Evolutionary conservation across 2,888 invertebrate genomes (phyloP).

Genomic region (Euzetes globulus): DNA sequence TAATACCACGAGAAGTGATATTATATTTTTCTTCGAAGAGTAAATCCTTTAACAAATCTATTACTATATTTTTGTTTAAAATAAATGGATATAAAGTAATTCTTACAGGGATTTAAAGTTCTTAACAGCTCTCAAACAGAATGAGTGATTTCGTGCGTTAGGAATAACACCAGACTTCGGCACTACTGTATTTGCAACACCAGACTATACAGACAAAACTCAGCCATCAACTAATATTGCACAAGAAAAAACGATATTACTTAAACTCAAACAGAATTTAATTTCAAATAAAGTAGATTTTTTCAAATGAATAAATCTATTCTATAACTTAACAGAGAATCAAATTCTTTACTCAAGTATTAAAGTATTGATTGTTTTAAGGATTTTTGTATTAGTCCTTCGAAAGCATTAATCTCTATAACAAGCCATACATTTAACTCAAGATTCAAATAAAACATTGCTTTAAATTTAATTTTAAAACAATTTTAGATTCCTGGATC

Average conservation of each 20-base stretch:
- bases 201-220: not conserved
- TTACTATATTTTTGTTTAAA: conserved; percentile 22
- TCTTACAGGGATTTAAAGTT: conserved; percentile 27
- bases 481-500: too few relatives aligned
- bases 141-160: conserved; percentile 25
- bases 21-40: not conserved
- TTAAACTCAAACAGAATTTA: not conserved
- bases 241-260: not conserved
- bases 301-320: conserved; percentile 20
- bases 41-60: conserved; percentile 26
- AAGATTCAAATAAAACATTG: not conserved
- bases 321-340: not conserved
- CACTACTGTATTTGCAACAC: too few relatives aligned
- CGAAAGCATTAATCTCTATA: not conserved
- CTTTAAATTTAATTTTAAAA: not conserved
- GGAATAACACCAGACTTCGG: not conserved
- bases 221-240: not conserved
- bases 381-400: not conserved
- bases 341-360: not conserved
- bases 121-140: conserved; percentile 27
- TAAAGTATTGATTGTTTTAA: conserved; percentile 1
- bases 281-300: conserved; percentile 21
- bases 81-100: conserved; percentile 29
- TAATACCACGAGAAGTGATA: conserved; percentile 4
- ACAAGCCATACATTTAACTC: not conserved